Evolutionary conservation across 2,888 invertebrate species (phyloP).

Genomic region (Fragum fragum): DNA sequence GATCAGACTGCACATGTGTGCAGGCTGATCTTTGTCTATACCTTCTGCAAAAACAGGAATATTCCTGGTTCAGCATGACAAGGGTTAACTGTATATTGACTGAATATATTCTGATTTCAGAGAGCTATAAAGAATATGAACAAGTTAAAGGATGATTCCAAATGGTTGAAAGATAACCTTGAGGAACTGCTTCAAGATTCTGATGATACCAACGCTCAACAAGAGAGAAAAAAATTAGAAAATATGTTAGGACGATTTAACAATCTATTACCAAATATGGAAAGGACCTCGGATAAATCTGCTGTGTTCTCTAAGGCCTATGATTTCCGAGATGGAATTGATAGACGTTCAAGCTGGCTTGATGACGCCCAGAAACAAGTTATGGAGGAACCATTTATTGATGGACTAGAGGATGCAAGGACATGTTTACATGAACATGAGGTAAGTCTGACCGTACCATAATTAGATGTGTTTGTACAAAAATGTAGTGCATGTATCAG

Average conservation of each 20-base stretch:
- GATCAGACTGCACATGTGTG: too few species aligned
- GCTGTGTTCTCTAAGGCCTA: constrained; percentile 97
- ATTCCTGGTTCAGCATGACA: too few species aligned
- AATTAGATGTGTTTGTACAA: too few species aligned
- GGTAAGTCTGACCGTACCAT: constrained; percentile 73
- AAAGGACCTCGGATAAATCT: constrained; percentile 96
- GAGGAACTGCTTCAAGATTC: constrained; percentile 95
- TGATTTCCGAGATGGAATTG: constrained; percentile 95
- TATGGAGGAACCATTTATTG: constrained; percentile 80
- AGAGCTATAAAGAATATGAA: constrained; percentile 79
- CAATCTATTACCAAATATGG: constrained; percentile 94
- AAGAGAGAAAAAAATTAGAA: constrained; percentile 94
- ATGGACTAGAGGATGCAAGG: constrained; percentile 82
- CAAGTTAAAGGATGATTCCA: constrained; percentile 92
- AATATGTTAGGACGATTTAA: constrained; percentile 91
- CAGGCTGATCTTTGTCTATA: too few species aligned
- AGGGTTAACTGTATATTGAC: too few species aligned
- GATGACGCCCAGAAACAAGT: constrained; percentile 80
- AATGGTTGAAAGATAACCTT: constrained; percentile 96
- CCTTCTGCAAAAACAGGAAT: too few species aligned
- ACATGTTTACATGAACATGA: constrained; percentile 83
- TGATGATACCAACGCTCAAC: constrained; percentile 92
- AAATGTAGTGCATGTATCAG: too few species aligned
- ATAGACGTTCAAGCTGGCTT: constrained; percentile 92
- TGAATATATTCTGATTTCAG: constrained; percentile 71